phyloP scores from a whole-genome alignment of 2,888 invertebrate genomes.

The Hirtodrosophila histrioides region DNA sequence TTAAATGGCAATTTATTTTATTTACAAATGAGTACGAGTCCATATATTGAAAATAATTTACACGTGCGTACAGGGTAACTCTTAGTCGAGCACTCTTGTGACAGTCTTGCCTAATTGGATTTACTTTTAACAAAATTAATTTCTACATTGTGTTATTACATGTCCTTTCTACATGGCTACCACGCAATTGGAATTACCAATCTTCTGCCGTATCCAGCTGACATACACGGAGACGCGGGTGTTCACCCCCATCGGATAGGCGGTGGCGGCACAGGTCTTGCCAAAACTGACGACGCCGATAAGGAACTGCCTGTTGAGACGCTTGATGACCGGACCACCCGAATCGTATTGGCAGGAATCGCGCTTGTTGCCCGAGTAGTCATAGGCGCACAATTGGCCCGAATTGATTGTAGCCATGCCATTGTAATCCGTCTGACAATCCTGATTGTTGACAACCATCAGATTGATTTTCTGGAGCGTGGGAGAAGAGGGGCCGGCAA shows the following conservation, averaged over 20 bases:
- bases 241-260: constrained; percentile 85
- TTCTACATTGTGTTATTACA: too few species aligned
- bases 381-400: constrained; percentile 75
- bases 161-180: constrained; percentile 33
- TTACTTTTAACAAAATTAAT: too few species aligned
- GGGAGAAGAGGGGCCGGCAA: constrained; percentile 84
- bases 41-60: too few species aligned
- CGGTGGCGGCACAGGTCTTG: constrained; percentile 84
- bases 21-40: too few species aligned
- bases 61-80: too few species aligned
- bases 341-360: constrained; percentile 86
- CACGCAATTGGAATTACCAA: constrained; percentile 55
- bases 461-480: constrained; percentile 85
- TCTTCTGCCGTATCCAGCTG: constrained; percentile 85
- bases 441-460: constrained; percentile 63
- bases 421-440: constrained; percentile 58
- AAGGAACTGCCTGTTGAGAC: constrained; percentile 82
- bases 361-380: constrained; percentile 53
- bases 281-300: constrained; percentile 86
- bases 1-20: too few species aligned
- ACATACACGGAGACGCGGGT: constrained; percentile 86
- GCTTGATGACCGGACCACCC: constrained; percentile 85
- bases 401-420: constrained; percentile 33
- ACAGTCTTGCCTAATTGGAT: too few species aligned
- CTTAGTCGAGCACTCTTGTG: too few species aligned